Evolutionary conservation across 2,797 vertebrate species (phyloP), one percentile per base, ranked within the genome.

Genomic region (Acanthurus lineatus): DNA sequence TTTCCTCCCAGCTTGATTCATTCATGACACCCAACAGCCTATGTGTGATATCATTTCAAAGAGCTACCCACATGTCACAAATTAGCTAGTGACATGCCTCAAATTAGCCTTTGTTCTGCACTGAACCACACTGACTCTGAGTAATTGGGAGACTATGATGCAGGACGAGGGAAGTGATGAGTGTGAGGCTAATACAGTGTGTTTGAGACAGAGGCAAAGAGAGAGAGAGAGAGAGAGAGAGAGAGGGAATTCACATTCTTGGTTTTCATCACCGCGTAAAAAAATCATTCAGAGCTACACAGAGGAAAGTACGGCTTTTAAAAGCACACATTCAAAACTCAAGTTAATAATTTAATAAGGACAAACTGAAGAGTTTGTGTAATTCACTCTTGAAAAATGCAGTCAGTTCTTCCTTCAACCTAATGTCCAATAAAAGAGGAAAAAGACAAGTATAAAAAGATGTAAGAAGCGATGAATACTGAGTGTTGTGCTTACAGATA

Each of bases 41-140:
- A 85, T 74, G 88, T 93, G 92, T 90, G 92, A 92, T 93, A 87
- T 88, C 54, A 63, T 91, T 93, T 92, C 90, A 92, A 91, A 93
- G 89, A 89, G 85, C 78, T 84, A 82, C 81, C 89, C 90, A 83
- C 84, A 87, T 92, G 92, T 89, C 90, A 89, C 89, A 88, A 91
- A 92, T 94, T 91, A 91, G 89, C 90, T 83, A 12, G 85, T 90
- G 85, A 93, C 89, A 91, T 88, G 90, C 85, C 81, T 92, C 85
- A 85, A 89, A 94, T 93, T 90, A 93, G 91, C 89, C 89, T 93
- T 92, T 92, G 90, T 93, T 91, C 90, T 69, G 77, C 74, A 15
- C 20, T 89, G 89, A 94, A 90, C 91, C 88, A 78, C 81, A 65
- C 52, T 75, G 89, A 86, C 86, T 89, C 80, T n/a, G 76, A 81